These are phyloP conservation scores for Anastrepha ludens DNA, from an alignment of 1,140 invertebrate genomes.

Conservation along the genomic window DNA sequence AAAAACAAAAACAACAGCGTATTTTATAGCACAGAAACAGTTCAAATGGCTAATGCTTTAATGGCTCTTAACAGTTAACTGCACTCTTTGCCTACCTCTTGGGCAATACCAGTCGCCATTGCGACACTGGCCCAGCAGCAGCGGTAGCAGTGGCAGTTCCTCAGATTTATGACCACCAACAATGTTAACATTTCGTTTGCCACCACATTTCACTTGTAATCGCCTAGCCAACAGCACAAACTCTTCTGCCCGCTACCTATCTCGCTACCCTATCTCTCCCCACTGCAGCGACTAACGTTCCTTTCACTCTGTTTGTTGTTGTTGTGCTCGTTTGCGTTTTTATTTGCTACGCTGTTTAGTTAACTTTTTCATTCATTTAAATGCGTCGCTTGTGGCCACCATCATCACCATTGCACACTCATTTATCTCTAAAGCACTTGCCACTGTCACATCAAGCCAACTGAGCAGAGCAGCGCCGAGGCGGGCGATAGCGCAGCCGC, in stretches of 20 bases:
- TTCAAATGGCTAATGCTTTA: neutral
- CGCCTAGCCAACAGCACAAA: neutral
- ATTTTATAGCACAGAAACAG: neutral
- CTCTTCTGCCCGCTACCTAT: neutral
- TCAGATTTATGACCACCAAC: conserved; percentile 48
- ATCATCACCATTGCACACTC: neutral
- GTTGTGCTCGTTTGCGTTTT: too few species aligned
- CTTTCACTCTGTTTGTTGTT: neutral
- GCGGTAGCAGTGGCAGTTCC: neutral
- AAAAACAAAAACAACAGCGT: neutral
- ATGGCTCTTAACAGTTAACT: neutral
- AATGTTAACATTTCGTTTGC: neutral
- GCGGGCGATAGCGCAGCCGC: neutral
- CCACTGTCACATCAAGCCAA: neutral
- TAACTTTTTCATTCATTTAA: conserved; percentile 46
- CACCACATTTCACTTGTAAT: neutral
- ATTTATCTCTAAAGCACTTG: conserved; percentile 51
- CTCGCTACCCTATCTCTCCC: neutral
- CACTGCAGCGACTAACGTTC: neutral
- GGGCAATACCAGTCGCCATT: neutral
- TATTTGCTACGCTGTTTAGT: neutral
- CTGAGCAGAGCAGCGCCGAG: too few species aligned
- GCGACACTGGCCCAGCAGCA: neutral
- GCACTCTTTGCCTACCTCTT: neutral
- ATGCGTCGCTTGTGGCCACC: conserved; percentile 31